Conservation (phyloP, 2,113 vertebrate species). For the Thalassoma bifasciatum region DNA sequence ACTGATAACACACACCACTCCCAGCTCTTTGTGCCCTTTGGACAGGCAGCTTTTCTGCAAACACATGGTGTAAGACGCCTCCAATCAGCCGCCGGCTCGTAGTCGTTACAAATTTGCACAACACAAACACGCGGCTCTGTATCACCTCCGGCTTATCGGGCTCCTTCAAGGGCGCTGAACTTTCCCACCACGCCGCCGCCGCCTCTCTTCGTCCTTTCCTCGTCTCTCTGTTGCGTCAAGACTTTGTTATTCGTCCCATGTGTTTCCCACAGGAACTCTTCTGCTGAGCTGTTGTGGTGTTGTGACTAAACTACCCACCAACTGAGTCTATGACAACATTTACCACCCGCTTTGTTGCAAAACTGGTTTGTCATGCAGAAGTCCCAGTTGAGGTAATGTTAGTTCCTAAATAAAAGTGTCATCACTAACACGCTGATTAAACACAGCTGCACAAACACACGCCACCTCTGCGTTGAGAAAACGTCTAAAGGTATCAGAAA, state of each 20-base stretch:
- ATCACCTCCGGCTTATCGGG: constrained; percentile 73
- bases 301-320: constrained; percentile 54
- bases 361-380: constrained; percentile 63
- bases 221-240: constrained; percentile 55
- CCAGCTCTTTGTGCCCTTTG: constrained; percentile 60
- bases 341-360: constrained; percentile 39
- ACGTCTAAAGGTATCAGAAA: no score
- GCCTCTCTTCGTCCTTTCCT: constrained; percentile 27
- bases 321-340: constrained; percentile 46
- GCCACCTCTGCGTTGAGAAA: no score
- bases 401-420: constrained; percentile 16
- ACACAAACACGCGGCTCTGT: constrained; percentile 62
- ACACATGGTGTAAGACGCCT: constrained; percentile 52
- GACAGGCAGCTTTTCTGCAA: constrained; percentile 49
- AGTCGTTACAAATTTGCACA: constrained; percentile 71
- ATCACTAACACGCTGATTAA: constrained; percentile 7
- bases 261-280: constrained; percentile 61
- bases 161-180: constrained; percentile 76
- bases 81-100: constrained; percentile 49
- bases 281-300: constrained; percentile 26
- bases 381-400: constrained; percentile 35
- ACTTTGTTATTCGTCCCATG: constrained; percentile 40
- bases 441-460: no score
- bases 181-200: constrained; percentile 70
- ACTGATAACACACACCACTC: constrained; percentile 52